Evolutionary conservation across 2,888 invertebrate species (phyloP).

Genomic region (Anagyrus pseudococci): DNA sequence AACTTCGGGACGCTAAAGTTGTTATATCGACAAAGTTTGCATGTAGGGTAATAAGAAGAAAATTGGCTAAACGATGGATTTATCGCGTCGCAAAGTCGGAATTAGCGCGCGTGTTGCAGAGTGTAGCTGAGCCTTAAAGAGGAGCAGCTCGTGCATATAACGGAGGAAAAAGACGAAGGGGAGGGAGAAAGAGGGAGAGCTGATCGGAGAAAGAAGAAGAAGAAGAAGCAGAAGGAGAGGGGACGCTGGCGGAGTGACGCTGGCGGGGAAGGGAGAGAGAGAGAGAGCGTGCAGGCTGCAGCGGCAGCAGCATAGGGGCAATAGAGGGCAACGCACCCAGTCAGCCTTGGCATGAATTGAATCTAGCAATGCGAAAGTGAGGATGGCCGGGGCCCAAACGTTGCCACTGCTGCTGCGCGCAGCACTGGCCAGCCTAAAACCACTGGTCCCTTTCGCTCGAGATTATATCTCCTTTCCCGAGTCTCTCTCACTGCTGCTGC

Average conservation of each 20-base stretch:
- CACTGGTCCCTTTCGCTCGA: constrained; percentile 22
- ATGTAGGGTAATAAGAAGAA: too few relatives aligned
- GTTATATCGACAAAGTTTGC: too few relatives aligned
- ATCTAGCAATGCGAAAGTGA: constrained; percentile 62
- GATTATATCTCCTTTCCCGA: too few relatives aligned
- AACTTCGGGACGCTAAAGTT: too few relatives aligned
- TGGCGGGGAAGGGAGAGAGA: constrained; percentile 34
- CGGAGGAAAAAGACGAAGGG: constrained; percentile 33
- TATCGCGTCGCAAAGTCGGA: not conserved
- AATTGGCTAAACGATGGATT: not conserved
- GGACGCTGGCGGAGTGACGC: constrained; percentile 28
- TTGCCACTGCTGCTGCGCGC: constrained; percentile 17
- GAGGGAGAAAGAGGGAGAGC: constrained; percentile 19
- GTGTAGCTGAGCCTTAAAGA: constrained; percentile 26
- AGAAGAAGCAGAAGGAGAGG: constrained; percentile 23
- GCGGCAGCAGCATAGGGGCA: constrained; percentile 50
- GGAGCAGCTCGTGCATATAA: constrained; percentile 16
- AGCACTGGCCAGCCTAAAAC: constrained; percentile 28
- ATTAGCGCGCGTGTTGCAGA: not conserved
- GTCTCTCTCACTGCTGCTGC: too few relatives aligned
- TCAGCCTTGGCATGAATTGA: constrained; percentile 63
- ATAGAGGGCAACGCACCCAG: constrained; percentile 62
- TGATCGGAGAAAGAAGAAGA: constrained; percentile 34
- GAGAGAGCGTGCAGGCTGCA: constrained; percentile 42
- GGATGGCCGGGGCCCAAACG: constrained; percentile 25